Evolutionary conservation across 2,888 invertebrate genomes (phyloP).

Genomic region (Bombylius discolor): DNA sequence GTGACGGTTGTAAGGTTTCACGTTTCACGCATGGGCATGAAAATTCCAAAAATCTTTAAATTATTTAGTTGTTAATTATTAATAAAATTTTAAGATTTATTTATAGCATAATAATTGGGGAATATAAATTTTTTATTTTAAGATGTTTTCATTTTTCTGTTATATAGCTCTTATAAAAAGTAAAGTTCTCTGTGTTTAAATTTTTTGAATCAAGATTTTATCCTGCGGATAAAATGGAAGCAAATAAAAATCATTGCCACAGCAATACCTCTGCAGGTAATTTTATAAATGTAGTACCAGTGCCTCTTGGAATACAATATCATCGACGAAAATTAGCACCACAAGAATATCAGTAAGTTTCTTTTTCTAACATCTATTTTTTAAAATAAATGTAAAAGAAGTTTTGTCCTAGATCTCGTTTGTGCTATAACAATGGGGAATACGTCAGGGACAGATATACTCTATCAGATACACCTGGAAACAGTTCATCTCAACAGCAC

Average conservation of each 20-base stretch:
- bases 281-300: constrained; percentile 35
- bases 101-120: too few species aligned
- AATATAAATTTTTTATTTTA: too few species aligned
- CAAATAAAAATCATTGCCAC: constrained; percentile 29
- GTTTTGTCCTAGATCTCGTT: constrained; percentile 24
- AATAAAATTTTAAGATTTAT: too few species aligned
- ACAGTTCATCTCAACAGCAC: constrained; percentile 6
- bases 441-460: constrained; percentile 24
- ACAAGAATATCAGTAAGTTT: constrained; percentile 35
- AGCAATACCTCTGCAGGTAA: constrained; percentile 21
- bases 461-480: constrained; percentile 1
- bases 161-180: too few species aligned
- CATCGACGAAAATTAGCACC: constrained; percentile 33
- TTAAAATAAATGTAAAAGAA: too few species aligned
- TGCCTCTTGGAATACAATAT: constrained; percentile 33
- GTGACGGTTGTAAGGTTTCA: too few species aligned
- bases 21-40: too few species aligned
- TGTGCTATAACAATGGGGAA: constrained; percentile 32
- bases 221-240: constrained; percentile 23
- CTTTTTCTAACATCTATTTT: constrained; percentile 7
- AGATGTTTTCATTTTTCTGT: too few species aligned
- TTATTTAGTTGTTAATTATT: too few species aligned
- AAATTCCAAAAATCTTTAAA: too few species aligned
- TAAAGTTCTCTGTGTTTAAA: too few species aligned
- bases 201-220: too few species aligned